Base-by-base conservation (phyloP, 2,113 vertebrate species). In the Heloderma charlesbogerti region DNA sequence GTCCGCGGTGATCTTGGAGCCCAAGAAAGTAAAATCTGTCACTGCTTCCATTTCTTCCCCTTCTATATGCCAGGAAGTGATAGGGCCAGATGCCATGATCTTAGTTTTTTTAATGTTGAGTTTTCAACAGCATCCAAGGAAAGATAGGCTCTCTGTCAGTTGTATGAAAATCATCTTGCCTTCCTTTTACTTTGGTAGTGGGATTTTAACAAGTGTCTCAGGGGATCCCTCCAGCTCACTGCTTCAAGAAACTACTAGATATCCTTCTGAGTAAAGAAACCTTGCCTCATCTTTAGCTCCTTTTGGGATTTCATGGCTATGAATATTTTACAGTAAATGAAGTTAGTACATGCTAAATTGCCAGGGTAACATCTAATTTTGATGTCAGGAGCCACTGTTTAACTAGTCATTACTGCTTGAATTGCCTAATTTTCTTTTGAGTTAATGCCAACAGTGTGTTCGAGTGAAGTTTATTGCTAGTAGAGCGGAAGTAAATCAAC, bases 241-340 rank as follows among this genome's bases (percentile, higher is more conserved):
- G 0, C 31, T 91, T 60, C 18, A 48, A 60, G 43, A 89, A 88
- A 37, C 40, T 3, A 12, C 57, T 67, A 80, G 48, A 16, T 87
- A 2, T n/a, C 57, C 37, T 67, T 16, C 72, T 72, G 40, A 88
- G 57, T 48, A 91, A 86, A 63, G 40, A 92, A 88, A 66, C 2
- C 6, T 37, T 37, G 34, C 7, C 0, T 25, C 0, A 16, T 69
- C 66, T n/a, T 86, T n/a, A 85, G 31, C 66, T 91, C 20, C 71
- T 75, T 77, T 1, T 6, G 80, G 89, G 51, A 88, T 75, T 54
- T 2, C 37, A 25, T 75, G 57, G 77, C 40, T 84, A 84, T 45
- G 57, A 85, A n/a, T 90, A 48, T 88, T 91, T 88, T 90, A 81
- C 48, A 86, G 9, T 22, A 82, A 89, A 79, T 60, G n/a, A 82